phyloP scores from a whole-genome alignment of 2,797 vertebrate species.

The Cottoperca gobio region DNA sequence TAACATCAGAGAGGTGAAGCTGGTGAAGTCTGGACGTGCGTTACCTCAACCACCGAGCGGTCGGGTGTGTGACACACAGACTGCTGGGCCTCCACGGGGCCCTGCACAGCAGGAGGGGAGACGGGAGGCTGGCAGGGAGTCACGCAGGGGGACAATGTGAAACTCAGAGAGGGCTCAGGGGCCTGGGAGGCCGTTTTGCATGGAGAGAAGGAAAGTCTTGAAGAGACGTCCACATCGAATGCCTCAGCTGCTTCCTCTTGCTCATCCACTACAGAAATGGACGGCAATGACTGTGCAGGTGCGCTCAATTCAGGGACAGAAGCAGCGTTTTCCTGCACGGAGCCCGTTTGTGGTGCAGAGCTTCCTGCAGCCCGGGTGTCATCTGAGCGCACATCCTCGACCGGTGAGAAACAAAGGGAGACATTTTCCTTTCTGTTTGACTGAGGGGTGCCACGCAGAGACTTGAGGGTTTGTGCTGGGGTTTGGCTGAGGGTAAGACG shows the following conservation, averaged over 20 bases:
- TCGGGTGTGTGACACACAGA: conserved; percentile 61
- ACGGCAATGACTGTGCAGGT: background rate
- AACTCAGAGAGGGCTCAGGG: conserved; percentile 55
- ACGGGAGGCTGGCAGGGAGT: conserved; percentile 22
- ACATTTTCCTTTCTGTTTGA: background rate
- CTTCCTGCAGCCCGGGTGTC: conserved; percentile 3
- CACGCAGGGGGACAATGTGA: conserved; percentile 58
- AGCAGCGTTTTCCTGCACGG: conserved; percentile 7
- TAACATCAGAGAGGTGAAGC: background rate
- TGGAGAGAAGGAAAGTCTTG: conserved; percentile 22
- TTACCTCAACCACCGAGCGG: conserved; percentile 70
- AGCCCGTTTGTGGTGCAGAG: background rate
- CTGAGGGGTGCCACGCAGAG: conserved; percentile 45
- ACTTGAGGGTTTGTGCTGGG: conserved; percentile 27
- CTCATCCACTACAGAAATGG: conserved; percentile 26
- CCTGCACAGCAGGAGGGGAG: conserved; percentile 33
- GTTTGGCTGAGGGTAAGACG: conserved; percentile 29
- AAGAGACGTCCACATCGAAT: background rate
- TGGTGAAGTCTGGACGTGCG: background rate
- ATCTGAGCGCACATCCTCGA: conserved; percentile 31
- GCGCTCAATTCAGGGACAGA: background rate
- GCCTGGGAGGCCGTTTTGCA: conserved; percentile 19
- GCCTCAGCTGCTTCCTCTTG: conserved; percentile 1
- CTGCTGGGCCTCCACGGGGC: conserved; percentile 8
- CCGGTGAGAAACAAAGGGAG: conserved; percentile 57